phyloP scores from a whole-genome alignment of 92 coral and sea anemone species.

The Phenganax marumi region DNA sequence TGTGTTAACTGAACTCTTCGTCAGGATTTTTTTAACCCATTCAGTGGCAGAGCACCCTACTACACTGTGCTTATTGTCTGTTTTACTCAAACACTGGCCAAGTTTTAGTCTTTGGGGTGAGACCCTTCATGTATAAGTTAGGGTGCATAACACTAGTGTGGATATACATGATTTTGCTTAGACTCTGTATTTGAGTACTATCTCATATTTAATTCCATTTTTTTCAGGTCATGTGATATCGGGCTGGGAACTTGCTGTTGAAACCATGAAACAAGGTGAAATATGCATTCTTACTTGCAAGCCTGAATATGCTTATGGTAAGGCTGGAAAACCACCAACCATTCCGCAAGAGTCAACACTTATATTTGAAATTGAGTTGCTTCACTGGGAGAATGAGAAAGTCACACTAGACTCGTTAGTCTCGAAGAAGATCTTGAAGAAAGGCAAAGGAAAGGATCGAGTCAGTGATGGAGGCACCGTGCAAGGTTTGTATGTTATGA shows the following conservation, averaged over 20 bases:
- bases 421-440: constrained; percentile 63
- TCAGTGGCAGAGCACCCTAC: too few species aligned
- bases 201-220: too few species aligned
- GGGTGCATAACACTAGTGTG: too few species aligned
- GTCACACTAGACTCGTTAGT: constrained; percentile 73
- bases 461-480: constrained; percentile 74
- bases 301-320: constrained; percentile 83
- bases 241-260: constrained; percentile 85
- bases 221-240: constrained; percentile 73
- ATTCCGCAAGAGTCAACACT: constrained; percentile 79
- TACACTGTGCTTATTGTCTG: too few species aligned
- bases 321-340: constrained; percentile 67
- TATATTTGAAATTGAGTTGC: constrained; percentile 74
- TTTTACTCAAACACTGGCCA: too few species aligned
- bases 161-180: too few species aligned
- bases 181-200: too few species aligned
- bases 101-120: too few species aligned
- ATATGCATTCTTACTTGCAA: constrained; percentile 63
- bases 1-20: too few species aligned
- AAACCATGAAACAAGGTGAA: constrained; percentile 77
- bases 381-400: constrained; percentile 79
- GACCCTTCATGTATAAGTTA: too few species aligned
- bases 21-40: too few species aligned
- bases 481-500: constrained; percentile 59
- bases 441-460: constrained; percentile 75